Base-by-base conservation (phyloP, 2,797 vertebrate genomes). In the Diglossa cyanea region DNA sequence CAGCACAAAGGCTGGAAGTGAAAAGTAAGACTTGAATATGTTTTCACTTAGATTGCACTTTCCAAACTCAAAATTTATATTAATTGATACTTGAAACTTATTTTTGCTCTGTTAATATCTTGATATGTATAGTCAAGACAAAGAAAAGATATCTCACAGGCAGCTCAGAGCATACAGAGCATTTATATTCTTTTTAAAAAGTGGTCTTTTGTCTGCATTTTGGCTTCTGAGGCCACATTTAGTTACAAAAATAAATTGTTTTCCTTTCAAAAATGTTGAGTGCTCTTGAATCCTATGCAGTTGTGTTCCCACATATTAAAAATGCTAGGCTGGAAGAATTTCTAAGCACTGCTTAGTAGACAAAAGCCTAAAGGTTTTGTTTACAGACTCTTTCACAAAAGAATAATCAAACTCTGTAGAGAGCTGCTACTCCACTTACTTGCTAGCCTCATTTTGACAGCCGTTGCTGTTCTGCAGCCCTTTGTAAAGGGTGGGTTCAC, bases 331-430 rank as follows among this genome's bases (percentile, higher is more conserved):
- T 94, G 70, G 73, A 94, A 91, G 86, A 92, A 88, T 95, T 94
- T 91, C 93, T 93, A 86, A 94, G 82, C 55, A 71, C 85, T 93
- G 45, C 92, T 95, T 88, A 71, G 89, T 71, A 96, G 94, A 96
- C 96, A 95, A 95, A 97, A 95, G 80, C 82, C 73, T 94, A 91
- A 94, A 95, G 96, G 91, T 95, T 95, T 96, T 97, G 93, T 94
- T 96, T 96, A 94, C 88, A 91, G 84, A 87, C 82, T 74, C 30
- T 76, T 90, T 75, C 85, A 91, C 85, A 86, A 61, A 57, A 82
- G 74, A 93, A 84, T 94, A 68, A 92, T 91, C 78, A 86, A 88
- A 91, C 67, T 90, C 78, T 82, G 28, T 57, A 76, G 65, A 81
- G 86, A 91, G 72, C 81, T 83, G 70, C 68, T 65, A 42, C 33